Base-by-base conservation (phyloP, 2,113 vertebrate genomes). In the Poeciliopsis prolifica region DNA sequence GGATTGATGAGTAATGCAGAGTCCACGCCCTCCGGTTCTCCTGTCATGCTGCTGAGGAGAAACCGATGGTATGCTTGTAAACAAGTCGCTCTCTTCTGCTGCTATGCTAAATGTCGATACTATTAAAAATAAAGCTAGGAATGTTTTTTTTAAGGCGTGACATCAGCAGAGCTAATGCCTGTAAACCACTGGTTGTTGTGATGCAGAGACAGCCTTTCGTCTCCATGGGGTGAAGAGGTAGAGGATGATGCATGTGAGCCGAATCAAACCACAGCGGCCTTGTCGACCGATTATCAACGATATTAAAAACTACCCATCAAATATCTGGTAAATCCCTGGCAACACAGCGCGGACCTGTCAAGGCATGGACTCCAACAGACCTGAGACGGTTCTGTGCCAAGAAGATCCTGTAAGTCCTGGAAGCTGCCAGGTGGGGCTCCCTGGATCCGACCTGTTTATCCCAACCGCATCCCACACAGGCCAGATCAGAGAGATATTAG, bases 1-100 rank as follows among this genome's bases (percentile, higher is more conserved):
- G 77, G 88, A 91, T 86, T 90, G 88, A 84, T 91, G 89, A 92
- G 83, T 77, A 86, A 90, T 84, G 84, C 81, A 64, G 83, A 85
- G 69, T 79, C 83, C 81, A 66, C 65, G 80, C 69, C 67, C 22
- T 9, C 74, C 74, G 69, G 64, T 79, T 87, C 80, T 78, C 61
- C 80, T 74, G 80, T 83, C 84, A 85, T 85, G 82, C 86, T 85
- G 79, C 81, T 58, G 77, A 77, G 77, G 74, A 83, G 80, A 83
- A 77, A 72, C 76, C 71, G 28, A 51, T 75, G 74, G 85, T 72
- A 79, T 78, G 74, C 22, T 6, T 64, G 77, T 87, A 87, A 91
- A 93, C 84, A 79, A 58, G 68, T 68, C 75, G 60, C 63, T 67
- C 71, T 67, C 30, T 62, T 26, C 75, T 31, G 44, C 64, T 72